phyloP scores from a whole-genome alignment of 1,140 invertebrate species.

The Babylonia areolata region DNA sequence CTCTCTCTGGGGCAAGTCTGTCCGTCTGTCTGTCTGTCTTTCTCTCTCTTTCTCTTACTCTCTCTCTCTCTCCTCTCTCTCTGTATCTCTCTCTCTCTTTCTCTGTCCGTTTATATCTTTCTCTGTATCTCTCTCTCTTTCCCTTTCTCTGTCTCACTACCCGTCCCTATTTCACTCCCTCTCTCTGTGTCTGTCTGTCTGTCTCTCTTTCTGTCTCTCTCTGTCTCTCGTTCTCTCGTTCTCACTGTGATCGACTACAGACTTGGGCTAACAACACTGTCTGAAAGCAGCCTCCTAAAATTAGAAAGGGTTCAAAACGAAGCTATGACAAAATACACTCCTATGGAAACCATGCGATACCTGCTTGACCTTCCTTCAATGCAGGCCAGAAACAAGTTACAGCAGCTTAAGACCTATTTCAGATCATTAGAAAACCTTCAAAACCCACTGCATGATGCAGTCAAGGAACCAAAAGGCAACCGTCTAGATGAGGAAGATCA shows the following conservation, averaged over 20 bases:
- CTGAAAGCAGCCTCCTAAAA: too few species aligned
- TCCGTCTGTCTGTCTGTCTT: background rate
- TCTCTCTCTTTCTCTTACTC: background rate
- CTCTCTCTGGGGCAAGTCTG: background rate
- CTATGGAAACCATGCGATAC: too few species aligned
- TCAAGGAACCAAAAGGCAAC: too few species aligned
- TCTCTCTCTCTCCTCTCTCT: background rate
- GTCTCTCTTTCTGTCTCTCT: background rate
- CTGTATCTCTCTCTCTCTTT: background rate
- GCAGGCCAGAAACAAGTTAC: too few species aligned
- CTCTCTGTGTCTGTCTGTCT: background rate
- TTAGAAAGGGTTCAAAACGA: background rate
- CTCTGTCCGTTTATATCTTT: background rate
- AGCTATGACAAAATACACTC: background rate
- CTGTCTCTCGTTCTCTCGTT: background rate
- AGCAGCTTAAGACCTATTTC: too few species aligned
- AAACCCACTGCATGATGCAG: too few species aligned
- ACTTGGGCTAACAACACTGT: too few species aligned
- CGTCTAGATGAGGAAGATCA: too few species aligned
- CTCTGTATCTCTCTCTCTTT: background rate
- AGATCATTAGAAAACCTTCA: too few species aligned
- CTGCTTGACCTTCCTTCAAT: too few species aligned
- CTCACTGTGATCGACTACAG: background rate
- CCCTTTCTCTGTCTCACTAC: background rate
- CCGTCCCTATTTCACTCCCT: background rate